A percentile compares a stretch with the other conserved stretches of the same genome.
These are phyloP conservation scores for Schlechtendalia chinensis DNA, from an alignment of 1,140 invertebrate genomes.

Conservation along the genomic window DNA sequence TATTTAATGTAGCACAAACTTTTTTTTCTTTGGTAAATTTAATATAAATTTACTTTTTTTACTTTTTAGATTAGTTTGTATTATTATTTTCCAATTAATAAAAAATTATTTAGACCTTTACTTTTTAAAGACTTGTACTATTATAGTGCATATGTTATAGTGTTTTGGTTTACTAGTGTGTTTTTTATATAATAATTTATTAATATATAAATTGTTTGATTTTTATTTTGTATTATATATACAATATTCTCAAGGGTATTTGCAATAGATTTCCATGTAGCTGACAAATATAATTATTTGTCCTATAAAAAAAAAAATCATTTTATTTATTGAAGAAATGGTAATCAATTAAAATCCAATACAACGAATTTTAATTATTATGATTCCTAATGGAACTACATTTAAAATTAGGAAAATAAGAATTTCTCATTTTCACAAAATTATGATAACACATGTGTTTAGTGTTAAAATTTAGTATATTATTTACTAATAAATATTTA, in stretches of 20 bases:
- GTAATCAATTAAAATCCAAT: too few species aligned
- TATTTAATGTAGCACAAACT: conserved; percentile 35
- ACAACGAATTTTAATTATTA: too few species aligned
- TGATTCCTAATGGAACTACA: too few species aligned
- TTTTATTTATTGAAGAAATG: conserved; percentile 9
- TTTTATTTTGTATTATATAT: conserved; percentile 8
- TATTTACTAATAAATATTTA: too few species aligned
- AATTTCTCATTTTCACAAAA: too few species aligned
- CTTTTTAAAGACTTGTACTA: conserved; percentile 29
- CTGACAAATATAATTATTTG: conserved; percentile 2
- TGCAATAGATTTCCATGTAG: conserved; percentile 19
- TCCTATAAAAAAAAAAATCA: background rate
- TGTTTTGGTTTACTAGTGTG: conserved; percentile 27
- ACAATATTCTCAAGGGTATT: conserved; percentile 15
- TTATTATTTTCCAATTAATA: conserved; percentile 41
- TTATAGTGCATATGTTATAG: conserved; percentile 24
- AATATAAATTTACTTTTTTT: conserved; percentile 40
- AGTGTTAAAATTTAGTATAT: too few species aligned
- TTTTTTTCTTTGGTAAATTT: conserved; percentile 25
- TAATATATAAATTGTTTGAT: conserved; percentile 13
- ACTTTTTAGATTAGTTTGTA: conserved; percentile 38
- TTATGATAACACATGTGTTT: too few species aligned
- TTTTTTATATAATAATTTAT: conserved; percentile 44
- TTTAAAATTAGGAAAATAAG: too few species aligned
- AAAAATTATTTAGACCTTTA: conserved; percentile 20